Evolutionary conservation across 2,797 vertebrate species (phyloP), one percentile per base, ranked within the genome.

Genomic region (Catostomus latipinnis): DNA sequence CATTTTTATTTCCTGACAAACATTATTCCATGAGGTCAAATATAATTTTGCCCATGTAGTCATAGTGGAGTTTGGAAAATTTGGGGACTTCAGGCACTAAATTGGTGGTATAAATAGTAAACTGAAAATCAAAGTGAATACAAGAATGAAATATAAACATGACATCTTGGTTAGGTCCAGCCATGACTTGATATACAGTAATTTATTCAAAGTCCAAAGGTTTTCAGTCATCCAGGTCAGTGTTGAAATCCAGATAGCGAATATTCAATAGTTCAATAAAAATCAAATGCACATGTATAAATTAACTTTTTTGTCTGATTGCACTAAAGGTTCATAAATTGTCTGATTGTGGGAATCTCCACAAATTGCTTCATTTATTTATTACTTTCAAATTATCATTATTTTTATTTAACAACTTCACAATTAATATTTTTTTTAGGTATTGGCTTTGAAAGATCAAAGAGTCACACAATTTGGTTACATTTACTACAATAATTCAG

Each of bases 331-430:
- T 6, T 74, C 14, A n/a, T 9, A 4, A 34, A 34, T 34, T 34
- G 16, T 52, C 9, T 74, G 45, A n/a, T 9, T 69, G 74, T 68
- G 65, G 46, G 75, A 69, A 60, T 52, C 18, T 13, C 46, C 46
- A 11, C 43, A 49, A 60, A 16, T 16, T 1, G 7, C 13, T 69
- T 77, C 34, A 57, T 67, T 68, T 3, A 34, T 34, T 52, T 43
- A 68, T 50, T 50, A 76, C 65, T 68, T 50, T 77, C 22, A 69
- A 61, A 61, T 69, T 6, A 77, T 61, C 13, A 12, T 13, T 12
- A 45, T 69, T 60, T 69, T 45, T 18, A 22, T 52, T 58, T 12
- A 77, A 52, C 13, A 8, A 46, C 12, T 9, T 52, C 75, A 52
- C 58, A 61, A 45, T 60, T 45, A 6, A 50, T 14, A 16, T 16